These are phyloP conservation scores for Microplitis deprimator DNA, from an alignment of 2,888 invertebrate species.

Conservation along the genomic window DNA sequence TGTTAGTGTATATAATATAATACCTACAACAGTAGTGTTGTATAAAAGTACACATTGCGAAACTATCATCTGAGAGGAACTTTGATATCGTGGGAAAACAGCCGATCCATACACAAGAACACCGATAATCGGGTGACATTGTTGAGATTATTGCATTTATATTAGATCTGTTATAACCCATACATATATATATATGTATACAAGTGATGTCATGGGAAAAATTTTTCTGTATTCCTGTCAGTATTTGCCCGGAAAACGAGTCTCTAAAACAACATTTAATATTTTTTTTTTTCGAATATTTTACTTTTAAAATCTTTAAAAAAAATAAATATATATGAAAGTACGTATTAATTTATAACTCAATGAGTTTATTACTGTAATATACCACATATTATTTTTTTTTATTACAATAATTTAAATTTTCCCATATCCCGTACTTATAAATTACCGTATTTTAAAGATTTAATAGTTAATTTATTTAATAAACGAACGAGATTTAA, in stretches of 20 bases:
- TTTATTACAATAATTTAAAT: background rate
- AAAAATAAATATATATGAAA: too few species aligned
- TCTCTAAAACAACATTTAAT: background rate
- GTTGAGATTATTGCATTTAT: slow-evolving; percentile 53
- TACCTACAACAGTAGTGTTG: background rate
- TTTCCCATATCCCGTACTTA: background rate
- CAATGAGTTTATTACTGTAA: too few species aligned
- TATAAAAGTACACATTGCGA: slow-evolving; percentile 18
- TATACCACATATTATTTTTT: background rate
- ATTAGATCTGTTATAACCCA: slow-evolving; percentile 34
- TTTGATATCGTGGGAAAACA: slow-evolving; percentile 55
- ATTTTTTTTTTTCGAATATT: background rate
- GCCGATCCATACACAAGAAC: slow-evolving; percentile 37
- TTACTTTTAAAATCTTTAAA: too few species aligned
- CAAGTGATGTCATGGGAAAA: slow-evolving; percentile 40
- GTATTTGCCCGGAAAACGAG: slow-evolving; percentile 3
- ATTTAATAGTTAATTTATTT: background rate
- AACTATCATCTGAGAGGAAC: slow-evolving; percentile 41
- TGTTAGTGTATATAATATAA: slow-evolving; percentile 9
- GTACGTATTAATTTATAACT: too few species aligned
- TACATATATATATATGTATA: slow-evolving; percentile 5
- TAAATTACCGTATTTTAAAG: background rate
- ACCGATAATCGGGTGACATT: slow-evolving; percentile 55
- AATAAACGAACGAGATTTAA: background rate
- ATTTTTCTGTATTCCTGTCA: slow-evolving; percentile 12